phyloP scores from a whole-genome alignment of 2,113 vertebrate species.

The Sylvia atricapilla region DNA sequence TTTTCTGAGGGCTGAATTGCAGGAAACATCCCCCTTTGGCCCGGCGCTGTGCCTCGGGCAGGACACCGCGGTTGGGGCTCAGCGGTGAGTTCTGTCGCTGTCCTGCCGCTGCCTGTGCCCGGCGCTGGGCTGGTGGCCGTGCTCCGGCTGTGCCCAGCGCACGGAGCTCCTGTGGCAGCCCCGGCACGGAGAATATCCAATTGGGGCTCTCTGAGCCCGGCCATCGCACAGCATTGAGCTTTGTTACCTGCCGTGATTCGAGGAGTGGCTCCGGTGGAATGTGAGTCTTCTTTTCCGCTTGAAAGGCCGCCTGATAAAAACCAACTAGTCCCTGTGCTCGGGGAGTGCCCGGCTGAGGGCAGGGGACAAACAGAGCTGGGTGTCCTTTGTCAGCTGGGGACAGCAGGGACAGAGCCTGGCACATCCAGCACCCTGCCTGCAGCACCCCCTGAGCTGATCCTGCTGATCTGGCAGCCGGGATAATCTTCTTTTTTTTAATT shows the following conservation, averaged over 20 bases:
- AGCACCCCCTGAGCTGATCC: background rate
- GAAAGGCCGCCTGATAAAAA: background rate
- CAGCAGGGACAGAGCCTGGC: background rate
- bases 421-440: background rate
- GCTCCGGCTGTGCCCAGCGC: background rate
- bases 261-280: background rate
- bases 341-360: background rate
- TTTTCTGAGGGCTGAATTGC: fast-evolving
- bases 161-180: background rate
- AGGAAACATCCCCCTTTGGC: fast-evolving
- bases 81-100: fast-evolving
- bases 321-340: background rate
- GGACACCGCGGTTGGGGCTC: fast-evolving
- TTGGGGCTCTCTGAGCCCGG: background rate
- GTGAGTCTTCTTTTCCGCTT: background rate
- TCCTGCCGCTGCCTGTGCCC: background rate
- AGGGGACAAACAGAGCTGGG: background rate
- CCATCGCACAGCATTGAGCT: background rate
- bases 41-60: background rate
- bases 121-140: background rate
- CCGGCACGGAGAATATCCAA: fast-evolving
- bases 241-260: background rate
- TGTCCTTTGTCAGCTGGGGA: background rate
- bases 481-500: background rate
- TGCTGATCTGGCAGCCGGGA: background rate